Evolutionary conservation across 1,140 invertebrate species (phyloP), one percentile per base, ranked within the genome.

Genomic region (Drosophila athabasca): DNA sequence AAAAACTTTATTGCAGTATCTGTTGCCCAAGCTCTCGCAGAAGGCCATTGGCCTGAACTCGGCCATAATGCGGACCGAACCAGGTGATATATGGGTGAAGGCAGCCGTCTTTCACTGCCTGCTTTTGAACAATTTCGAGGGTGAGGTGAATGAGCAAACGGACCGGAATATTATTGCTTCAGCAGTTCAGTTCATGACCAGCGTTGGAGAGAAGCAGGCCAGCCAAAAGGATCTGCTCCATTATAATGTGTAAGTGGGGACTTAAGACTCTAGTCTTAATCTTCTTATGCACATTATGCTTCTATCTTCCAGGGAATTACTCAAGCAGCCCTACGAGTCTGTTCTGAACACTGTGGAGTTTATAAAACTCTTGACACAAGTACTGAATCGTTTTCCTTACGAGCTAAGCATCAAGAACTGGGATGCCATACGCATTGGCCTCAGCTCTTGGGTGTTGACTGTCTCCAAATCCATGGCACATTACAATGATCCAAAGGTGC

Each of bases 391-490:
- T 6, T 90, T 92, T 67, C 92, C 94, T 0, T 76, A 84, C 19
- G 85, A 91, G 64, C 73, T 95, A 19, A 92, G 78, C 13, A 73
- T 85, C 8, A 90, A 90, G 52, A 92, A 94, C 43, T 96, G 95
- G 95, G 95, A 96, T 90, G 93, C 94, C 58, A 93, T 94, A 49
- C 91, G 95, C 9, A 94, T 96, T 75, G 94, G 93, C n/a, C 76
- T 95, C 2, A 93, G 93, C 8, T 93, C 93, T 2, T 95, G 95
- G 95, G 92, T 94, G 45, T 70, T 90, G 5, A 93, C 79, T 59
- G 76, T 94, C 9, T 92, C 90, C 19, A 93, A 93, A 61, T 93
- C 92, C 0, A 90, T 91, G 43, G 45, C 80, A 35, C 62, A 92
- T 53, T 92, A 88, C 50, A 60, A 78, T 13, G 90, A 93, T 70